Conservation (phyloP, 2,113 vertebrate species). For the Gavialis gangeticus region DNA sequence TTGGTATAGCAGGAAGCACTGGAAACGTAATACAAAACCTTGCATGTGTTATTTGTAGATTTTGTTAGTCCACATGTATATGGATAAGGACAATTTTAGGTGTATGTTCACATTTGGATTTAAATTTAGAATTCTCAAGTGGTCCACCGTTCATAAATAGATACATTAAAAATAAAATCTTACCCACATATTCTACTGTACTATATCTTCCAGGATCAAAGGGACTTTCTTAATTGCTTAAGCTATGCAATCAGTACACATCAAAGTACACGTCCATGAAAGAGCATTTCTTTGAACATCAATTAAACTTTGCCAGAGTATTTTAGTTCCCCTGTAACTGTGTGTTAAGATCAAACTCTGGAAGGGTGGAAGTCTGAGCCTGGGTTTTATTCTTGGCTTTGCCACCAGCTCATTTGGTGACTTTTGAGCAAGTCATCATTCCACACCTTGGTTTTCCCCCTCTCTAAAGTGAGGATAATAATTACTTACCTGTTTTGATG, state of each 20-base stretch:
- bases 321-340: not conserved
- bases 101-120: not conserved
- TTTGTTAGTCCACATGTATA: no score
- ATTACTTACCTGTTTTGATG: not conserved
- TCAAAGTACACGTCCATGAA: not conserved
- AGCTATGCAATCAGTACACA: not conserved
- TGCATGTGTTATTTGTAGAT: not conserved
- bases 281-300: not conserved
- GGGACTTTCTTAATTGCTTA: not conserved
- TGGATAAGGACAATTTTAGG: not conserved
- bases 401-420: not conserved
- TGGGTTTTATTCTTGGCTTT: not conserved
- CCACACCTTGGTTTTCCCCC: not conserved
- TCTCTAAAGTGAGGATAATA: not conserved
- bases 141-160: not conserved
- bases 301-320: not conserved
- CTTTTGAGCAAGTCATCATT: not conserved
- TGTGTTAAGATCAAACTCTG: not conserved
- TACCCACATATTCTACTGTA: not conserved
- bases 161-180: not conserved
- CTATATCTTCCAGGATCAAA: not conserved
- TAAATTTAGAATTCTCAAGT: not conserved
- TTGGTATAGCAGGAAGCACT: not conserved
- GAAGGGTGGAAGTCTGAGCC: not conserved
- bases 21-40: not conserved